These are phyloP conservation scores for Drosophila seguyi DNA, from an alignment of 1,140 invertebrate species.

Conservation along the genomic window DNA sequence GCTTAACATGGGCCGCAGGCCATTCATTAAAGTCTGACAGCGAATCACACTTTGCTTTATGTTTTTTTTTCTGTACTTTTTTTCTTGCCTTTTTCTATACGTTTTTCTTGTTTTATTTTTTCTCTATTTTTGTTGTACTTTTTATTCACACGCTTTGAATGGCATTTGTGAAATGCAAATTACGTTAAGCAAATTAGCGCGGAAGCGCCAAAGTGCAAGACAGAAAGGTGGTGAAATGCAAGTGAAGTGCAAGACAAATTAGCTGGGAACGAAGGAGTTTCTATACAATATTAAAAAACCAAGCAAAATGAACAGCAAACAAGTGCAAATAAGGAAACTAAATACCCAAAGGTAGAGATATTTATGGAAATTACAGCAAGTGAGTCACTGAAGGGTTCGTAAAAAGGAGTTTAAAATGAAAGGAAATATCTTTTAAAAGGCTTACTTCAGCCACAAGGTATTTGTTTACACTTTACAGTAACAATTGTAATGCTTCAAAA, in stretches of 20 bases:
- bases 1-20: slow-evolving; percentile 48
- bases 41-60: slow-evolving; percentile 30
- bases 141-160: slow-evolving; percentile 67
- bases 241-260: slow-evolving; percentile 66
- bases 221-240: slow-evolving; percentile 16
- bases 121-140: slow-evolving; percentile 12
- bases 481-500: neutral
- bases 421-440: neutral
- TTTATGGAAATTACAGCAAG: slow-evolving; percentile 20
- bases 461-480: neutral
- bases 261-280: slow-evolving; percentile 41
- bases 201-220: slow-evolving; percentile 71
- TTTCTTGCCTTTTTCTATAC: too few relatives aligned
- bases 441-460: neutral
- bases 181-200: slow-evolving; percentile 80
- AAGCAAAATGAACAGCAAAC: slow-evolving; percentile 23
- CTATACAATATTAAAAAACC: neutral
- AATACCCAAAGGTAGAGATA: slow-evolving; percentile 22
- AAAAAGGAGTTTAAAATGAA: neutral
- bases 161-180: slow-evolving; percentile 78
- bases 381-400: neutral
- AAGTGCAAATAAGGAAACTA: slow-evolving; percentile 33
- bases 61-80: slow-evolving; percentile 2
- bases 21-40: slow-evolving; percentile 55
- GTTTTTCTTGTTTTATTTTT: slow-evolving; percentile 3